Base-by-base conservation (phyloP, 1,140 invertebrate species). In the Brachionus paranguensis region DNA sequence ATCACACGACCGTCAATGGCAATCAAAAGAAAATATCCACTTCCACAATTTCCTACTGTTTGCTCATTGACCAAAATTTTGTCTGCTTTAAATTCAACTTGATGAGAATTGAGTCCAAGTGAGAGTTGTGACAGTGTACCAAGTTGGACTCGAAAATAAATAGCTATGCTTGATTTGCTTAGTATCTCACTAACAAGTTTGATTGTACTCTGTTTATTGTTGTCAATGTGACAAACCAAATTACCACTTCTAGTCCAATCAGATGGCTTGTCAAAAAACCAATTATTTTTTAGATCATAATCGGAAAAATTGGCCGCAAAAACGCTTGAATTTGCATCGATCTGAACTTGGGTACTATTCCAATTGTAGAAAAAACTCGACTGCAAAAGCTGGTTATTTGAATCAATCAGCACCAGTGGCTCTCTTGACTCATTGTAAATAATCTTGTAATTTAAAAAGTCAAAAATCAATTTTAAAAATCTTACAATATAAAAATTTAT, bases 351-450 rank as follows among this genome's bases (percentile, higher is more conserved):
- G 64, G 11, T 68, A 33, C 33, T 68, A 68, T 68, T 68, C 64
- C 64, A 68, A 12, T 68, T 68, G 64, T 68, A 68, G 33, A 27
- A 68, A 68, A 68, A 68, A 29, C 64, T 29, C 24, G 64, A 0
- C 64, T 68, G 64, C 11, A 68, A 68, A 68, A 68, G 64, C 14
- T 68, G 20, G 33, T 68, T 68, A 27, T 68, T 68, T 27, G 64
- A 68, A 68, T 68, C 64, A 3, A 68, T 68, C 33, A 68, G 20
- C 11, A 68, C 64, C 33, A 68, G 24, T 8, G 64, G 64, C 11
- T 68, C 64, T 68, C 29, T 68, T 68, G 64, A 68, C 64, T 68
- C 64, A n/a, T n/a, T n/a, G n/a, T n/a, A n/a, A n/a, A n/a, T n/a
- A n/a, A n/a, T n/a, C n/a, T n/a, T n/a, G n/a, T n/a, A n/a, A n/a